Conservation (phyloP, 2,113 vertebrate species). For the Chroicocephalus ridibundus region DNA sequence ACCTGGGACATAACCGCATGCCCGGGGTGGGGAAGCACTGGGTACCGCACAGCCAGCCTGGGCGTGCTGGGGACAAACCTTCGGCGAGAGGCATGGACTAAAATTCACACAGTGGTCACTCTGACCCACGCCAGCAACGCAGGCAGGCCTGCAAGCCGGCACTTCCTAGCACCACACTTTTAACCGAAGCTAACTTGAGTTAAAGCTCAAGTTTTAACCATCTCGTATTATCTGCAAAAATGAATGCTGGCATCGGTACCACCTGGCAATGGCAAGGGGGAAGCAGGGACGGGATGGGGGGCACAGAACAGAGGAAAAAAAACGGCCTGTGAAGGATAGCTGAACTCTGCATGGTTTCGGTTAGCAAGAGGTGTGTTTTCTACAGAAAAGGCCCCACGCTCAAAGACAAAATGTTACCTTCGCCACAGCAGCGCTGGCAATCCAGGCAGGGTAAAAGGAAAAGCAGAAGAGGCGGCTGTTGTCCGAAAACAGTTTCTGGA, state of each 20-base stretch:
- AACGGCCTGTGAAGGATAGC: not conserved
- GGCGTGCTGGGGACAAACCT: not conserved
- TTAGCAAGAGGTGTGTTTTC: not conserved
- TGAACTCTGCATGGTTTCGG: not conserved
- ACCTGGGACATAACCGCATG: too few relatives aligned
- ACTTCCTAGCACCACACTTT: not conserved
- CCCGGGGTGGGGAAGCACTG: too few relatives aligned
- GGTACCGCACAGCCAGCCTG: too few relatives aligned
- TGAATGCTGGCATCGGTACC: accelerated
- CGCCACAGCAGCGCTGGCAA: not conserved
- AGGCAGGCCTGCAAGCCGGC: not conserved
- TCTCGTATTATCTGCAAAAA: not conserved
- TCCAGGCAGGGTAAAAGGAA: not conserved
- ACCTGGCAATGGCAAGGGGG: not conserved
- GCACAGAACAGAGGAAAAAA: not conserved
- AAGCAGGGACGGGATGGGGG: not conserved
- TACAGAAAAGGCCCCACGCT: not conserved
- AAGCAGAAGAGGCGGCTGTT: not conserved
- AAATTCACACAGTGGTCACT: not conserved
- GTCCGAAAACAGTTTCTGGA: conserved; percentile 22
- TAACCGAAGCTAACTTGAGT: not conserved
- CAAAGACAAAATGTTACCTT: not conserved
- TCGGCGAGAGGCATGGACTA: too few relatives aligned
- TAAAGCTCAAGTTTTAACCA: not conserved
- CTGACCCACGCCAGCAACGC: too few relatives aligned